Base-by-base conservation (phyloP, 2,797 vertebrate species). In the Typhlichthys eigenmanni region DNA sequence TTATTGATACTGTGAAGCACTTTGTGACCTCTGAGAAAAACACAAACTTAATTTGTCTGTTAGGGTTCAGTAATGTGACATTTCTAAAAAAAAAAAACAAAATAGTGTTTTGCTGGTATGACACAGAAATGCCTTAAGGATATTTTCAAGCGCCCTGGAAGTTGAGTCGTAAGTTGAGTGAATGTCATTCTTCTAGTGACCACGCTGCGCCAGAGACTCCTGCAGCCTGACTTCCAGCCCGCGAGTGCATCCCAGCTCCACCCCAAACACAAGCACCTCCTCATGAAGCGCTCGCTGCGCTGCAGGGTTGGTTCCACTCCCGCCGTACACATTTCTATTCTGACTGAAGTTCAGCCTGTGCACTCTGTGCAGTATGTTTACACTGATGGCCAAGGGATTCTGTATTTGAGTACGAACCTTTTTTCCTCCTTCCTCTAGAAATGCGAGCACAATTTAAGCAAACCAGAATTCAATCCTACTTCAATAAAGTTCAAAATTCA, bases 401-500 rank as follows among this genome's bases (percentile, higher is more conserved):
- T 38, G 38, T 17, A 17, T n/a, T 45, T 1, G 17, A 49, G 46
- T 7, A 16, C 12, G 1, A 13, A 58, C 1, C 0, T 56, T 12
- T 62, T 7, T 80, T 64, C 51, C 49, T 56, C 47, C 24, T 47
- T 59, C 55, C 59, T 74, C 24, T 89, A 99, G 98, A 98, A 96
- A 94, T 99, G 98, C 85, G 98, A 99, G 85, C 98, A 99, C 90
- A 99, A 99, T 87, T 85, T 99, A 91, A 99, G 96, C 92, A 99
- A 99, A 79, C 98, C 98, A 5, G 97, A 99, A 86, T 99, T 99
- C 86, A 99, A 99, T 86, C 98, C 98, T 48, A 99, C 97, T 16
- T 99, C 98, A 66, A 99, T 99, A 85, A 99, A 98, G 92, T 99
- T 99, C 88, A 99, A 99, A 93, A 99, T 99, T 71, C 98, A 99